Percentiles rank a stretch among this genome's conserved stretches.
phyloP scores from a whole-genome alignment of 2,797 vertebrate genomes.

The Coregonus sp. region DNA sequence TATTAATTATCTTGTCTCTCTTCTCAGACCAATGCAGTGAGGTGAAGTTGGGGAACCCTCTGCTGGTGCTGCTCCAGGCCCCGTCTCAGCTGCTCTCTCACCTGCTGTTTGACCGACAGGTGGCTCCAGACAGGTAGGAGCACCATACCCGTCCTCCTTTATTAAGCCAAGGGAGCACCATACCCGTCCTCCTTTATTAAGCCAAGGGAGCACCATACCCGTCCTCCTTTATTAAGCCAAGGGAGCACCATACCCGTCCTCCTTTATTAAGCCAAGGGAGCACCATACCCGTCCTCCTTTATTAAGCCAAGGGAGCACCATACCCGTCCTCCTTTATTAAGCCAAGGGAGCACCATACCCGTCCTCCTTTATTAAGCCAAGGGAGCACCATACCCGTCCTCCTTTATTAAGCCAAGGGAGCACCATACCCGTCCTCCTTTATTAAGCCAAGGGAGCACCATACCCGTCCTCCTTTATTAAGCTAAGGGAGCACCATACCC shows the following conservation, averaged over 20 bases:
- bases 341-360: too few species aligned
- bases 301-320: not conserved
- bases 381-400: not conserved
- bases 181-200: too few species aligned
- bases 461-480: too few species aligned
- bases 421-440: too few species aligned
- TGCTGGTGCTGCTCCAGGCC: slow-evolving; percentile 87
- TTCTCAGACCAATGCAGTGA: slow-evolving; percentile 77
- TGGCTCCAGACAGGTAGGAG: slow-evolving; percentile 90
- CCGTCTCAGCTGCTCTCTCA: slow-evolving; percentile 89
- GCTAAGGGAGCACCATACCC: not conserved
- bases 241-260: too few species aligned
- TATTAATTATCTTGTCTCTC: not conserved
- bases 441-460: too few species aligned
- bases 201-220: too few species aligned
- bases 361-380: too few species aligned
- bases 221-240: not conserved
- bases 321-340: too few species aligned
- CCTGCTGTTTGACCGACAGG: slow-evolving; percentile 91
- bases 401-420: not conserved
- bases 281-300: not conserved
- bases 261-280: not conserved
- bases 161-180: not conserved
- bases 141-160: not conserved
- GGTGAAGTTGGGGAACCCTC: slow-evolving; percentile 89